A percentile compares a stretch with the other conserved stretches of the same genome.
These are phyloP conservation scores for Zootoca vivipara DNA, from an alignment of 2,113 vertebrate genomes.

Conservation along the genomic window DNA sequence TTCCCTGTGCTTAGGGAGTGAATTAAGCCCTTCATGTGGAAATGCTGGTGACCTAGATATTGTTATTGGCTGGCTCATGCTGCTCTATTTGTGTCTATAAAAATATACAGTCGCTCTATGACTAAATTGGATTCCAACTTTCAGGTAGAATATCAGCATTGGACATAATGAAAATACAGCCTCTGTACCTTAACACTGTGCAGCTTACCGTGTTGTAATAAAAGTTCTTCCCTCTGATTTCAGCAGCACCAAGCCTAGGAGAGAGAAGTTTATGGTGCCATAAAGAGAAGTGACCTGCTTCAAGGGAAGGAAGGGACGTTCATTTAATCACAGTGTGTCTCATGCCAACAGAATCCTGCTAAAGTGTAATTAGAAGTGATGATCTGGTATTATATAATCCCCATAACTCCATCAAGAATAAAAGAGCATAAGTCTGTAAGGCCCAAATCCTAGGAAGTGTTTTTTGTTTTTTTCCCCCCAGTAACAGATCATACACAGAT, in stretches of 20 bases:
- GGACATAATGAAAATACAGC: constrained; percentile 34
- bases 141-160: constrained; percentile 10
- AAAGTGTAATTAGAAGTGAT: constrained; percentile 46
- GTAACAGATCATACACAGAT: not conserved
- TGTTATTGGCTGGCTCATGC: not conserved
- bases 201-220: not conserved
- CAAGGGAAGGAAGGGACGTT: not conserved
- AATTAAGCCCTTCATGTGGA: constrained; percentile 6
- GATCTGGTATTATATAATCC: constrained; percentile 30
- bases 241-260: not conserved
- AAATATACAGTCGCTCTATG: constrained; percentile 5
- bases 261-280: not conserved
- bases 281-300: constrained; percentile 28
- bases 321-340: constrained; percentile 2
- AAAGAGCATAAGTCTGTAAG: not conserved
- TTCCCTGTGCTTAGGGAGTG: constrained; percentile 5
- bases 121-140: constrained; percentile 25
- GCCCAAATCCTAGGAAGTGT: not conserved
- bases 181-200: not conserved
- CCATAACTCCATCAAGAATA: constrained; percentile 30
- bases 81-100: constrained; percentile 24
- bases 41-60: constrained; percentile 13
- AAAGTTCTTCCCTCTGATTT: constrained; percentile 25
- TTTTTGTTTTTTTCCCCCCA: accelerated
- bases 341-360: constrained; percentile 1